Evolutionary conservation across 2,113 vertebrate species (phyloP), one percentile per base, ranked within the genome.

Genomic region (Indicator indicator): DNA sequence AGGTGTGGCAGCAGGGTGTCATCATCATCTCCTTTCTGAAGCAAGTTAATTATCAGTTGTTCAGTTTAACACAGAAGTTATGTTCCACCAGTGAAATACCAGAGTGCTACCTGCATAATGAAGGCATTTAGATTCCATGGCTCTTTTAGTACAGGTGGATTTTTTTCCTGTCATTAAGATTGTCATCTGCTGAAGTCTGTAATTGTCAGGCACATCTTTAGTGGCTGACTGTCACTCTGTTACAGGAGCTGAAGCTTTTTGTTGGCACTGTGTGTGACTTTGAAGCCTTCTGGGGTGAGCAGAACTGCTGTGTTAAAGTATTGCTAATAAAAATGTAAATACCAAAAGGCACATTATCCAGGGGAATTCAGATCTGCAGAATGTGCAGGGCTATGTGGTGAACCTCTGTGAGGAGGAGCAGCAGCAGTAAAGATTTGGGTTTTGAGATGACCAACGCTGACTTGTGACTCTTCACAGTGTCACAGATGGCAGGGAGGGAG

Each of bases 311-410:
- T 67, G 28, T 79, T 86, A 58, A 88, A 81, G 38, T 74, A 58
- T n/a, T 74, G 12, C 16, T 83, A 58, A 84, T 85, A 86, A 76
- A 94, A 85, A 80, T 64, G 40, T 77, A 92, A 85, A 77, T 71
- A 85, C 46, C 14, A 63, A 59, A 83, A 90, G 33, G 62, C 4
- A 30, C 0, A 3, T 79, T 85, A 54, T 52, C 48, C 33, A 72
- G 70, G 80, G 83, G 90, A 94, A 88, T 68, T 38, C 26, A 74
- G 24, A 77, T 88, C 32, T 85, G 54, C 54, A 62, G 82, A 58
- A 48, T 30, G 30, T 52, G 40, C 59, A 82, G 40, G 42, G 82
- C 33, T 89, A 13, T 0, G 1, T 7, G 12, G 42, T 18, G 19
- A 91, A 48, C 9, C 10, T 77, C 50, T 69, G 28, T 48, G 62